Evolutionary conservation across 2,113 vertebrate species (phyloP), one percentile per base, ranked within the genome.

Genomic region (Trematomus loennbergii): DNA sequence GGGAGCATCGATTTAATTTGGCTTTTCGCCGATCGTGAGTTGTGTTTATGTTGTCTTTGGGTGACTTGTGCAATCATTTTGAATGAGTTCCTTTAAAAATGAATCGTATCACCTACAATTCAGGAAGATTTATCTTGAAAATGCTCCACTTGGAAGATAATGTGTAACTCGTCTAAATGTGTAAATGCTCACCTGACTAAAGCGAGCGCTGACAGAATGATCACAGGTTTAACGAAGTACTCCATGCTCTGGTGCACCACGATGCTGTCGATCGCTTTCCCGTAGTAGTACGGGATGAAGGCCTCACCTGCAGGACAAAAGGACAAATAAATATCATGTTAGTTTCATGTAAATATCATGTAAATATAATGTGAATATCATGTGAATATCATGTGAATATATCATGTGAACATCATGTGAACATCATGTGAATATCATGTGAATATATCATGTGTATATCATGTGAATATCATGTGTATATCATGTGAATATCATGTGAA

Each of bases 201-300:
- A 80, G 96, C 96, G 9, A 99, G 93, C 43, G 89, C 72, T 0
- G 94, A 89, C 84, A 99, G 92, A 25, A 92, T 90, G 29, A 95
- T 49, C 72, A 98, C 93, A 0, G 96, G 96, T 0, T 93, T 95
- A 72, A 91, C 93, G 88, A 99, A 97, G 82, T 95, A 86, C 63
- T 96, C 95, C 97, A 97, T 97, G 94, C 96, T 97, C 84, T 97
- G 95, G 87, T 97, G 95, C 86, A 96, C 94, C 84, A 99, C 96
- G 0, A 99, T 97, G 57, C 96, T 94, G 0, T 98, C 97, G 0
- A 99, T 97, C 74, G 96, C 97, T 72, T 94, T 89, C 40, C 98
- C 98, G 0, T 96, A 97, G 93, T 96, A 99, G 90, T 94, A 97
- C 0, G 98, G 98, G 33, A 97, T 96, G 83, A 98, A 97, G 29